A percentile compares a stretch with the other conserved stretches of the same genome.
phyloP scores from a whole-genome alignment of 2,888 invertebrate genomes.

The Zaprionus bogoriensis region DNA sequence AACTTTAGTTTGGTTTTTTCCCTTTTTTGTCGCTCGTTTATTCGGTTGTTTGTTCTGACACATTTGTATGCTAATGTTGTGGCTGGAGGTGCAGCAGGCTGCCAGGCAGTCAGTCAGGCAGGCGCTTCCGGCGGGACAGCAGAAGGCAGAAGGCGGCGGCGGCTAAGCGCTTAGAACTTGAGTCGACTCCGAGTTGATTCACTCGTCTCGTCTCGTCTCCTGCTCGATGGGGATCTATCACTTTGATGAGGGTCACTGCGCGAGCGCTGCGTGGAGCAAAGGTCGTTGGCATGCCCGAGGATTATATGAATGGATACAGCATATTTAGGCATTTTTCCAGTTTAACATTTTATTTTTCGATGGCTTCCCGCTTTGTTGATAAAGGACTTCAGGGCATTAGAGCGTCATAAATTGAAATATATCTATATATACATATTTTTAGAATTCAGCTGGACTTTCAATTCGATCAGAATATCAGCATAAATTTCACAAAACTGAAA shows the following conservation, averaged over 20 bases:
- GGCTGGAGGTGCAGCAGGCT: constrained; percentile 32
- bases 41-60: constrained; percentile 75
- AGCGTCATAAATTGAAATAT: constrained; percentile 49
- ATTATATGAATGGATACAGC: constrained; percentile 49
- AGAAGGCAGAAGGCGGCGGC: constrained; percentile 7
- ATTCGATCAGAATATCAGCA: constrained; percentile 23
- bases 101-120: too few relatives aligned
- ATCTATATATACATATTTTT: not conserved
- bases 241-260: constrained; percentile 65
- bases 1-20: constrained; percentile 11
- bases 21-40: constrained; percentile 45
- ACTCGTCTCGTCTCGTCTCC: constrained; percentile 24
- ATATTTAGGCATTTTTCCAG: constrained; percentile 39
- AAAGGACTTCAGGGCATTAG: constrained; percentile 37
- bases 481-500: too few relatives aligned
- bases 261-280: constrained; percentile 6
- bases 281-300: constrained; percentile 46
- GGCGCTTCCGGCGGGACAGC: constrained; percentile 59
- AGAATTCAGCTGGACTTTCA: constrained; percentile 11
- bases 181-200: constrained; percentile 23
- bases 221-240: constrained; percentile 66
- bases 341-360: constrained; percentile 3
- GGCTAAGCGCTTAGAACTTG: constrained; percentile 56
- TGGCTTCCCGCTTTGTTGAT: constrained; percentile 27
- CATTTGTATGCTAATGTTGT: constrained; percentile 75